Conservation (phyloP, 2,797 vertebrate species). For the Chrosomus eos region DNA sequence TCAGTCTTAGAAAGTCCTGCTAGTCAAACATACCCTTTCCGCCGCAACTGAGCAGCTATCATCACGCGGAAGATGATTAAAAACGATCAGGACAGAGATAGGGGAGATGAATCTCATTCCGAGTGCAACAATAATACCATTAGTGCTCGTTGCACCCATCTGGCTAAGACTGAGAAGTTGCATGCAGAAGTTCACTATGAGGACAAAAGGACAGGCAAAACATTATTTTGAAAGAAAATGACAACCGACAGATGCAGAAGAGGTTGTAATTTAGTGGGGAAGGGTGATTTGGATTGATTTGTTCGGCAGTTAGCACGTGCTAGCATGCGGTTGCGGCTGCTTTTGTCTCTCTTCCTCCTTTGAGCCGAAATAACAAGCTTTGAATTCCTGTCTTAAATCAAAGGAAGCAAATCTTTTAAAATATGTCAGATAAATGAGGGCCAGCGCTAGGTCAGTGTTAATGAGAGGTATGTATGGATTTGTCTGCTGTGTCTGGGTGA, state of each 20-base stretch:
- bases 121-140: slow-evolving; percentile 59
- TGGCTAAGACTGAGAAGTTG: slow-evolving; percentile 39
- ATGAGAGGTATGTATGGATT: slow-evolving; percentile 57
- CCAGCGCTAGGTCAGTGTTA: slow-evolving; percentile 56
- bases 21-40: slow-evolving; percentile 83
- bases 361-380: slow-evolving; percentile 43
- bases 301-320: slow-evolving; percentile 36
- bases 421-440: slow-evolving; percentile 55
- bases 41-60: slow-evolving; percentile 70
- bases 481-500: slow-evolving; percentile 49
- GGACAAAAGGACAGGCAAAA: slow-evolving; percentile 55
- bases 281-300: slow-evolving; percentile 44
- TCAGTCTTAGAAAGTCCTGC: slow-evolving; percentile 81
- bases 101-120: slow-evolving; percentile 65
- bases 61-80: slow-evolving; percentile 73
- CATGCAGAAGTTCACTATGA: slow-evolving; percentile 12
- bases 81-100: slow-evolving; percentile 69
- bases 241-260: slow-evolving; percentile 30
- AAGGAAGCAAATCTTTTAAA: slow-evolving; percentile 49
- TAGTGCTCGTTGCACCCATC: slow-evolving; percentile 40
- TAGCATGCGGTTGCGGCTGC: neutral
- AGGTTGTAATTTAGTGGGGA: slow-evolving; percentile 49
- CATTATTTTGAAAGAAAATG: slow-evolving; percentile 45
- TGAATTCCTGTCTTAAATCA: slow-evolving; percentile 39
- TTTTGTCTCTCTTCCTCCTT: slow-evolving; percentile 41